Evolutionary conservation across 2,888 invertebrate species (phyloP).

Genomic region (Latheticus oryzae): DNA sequence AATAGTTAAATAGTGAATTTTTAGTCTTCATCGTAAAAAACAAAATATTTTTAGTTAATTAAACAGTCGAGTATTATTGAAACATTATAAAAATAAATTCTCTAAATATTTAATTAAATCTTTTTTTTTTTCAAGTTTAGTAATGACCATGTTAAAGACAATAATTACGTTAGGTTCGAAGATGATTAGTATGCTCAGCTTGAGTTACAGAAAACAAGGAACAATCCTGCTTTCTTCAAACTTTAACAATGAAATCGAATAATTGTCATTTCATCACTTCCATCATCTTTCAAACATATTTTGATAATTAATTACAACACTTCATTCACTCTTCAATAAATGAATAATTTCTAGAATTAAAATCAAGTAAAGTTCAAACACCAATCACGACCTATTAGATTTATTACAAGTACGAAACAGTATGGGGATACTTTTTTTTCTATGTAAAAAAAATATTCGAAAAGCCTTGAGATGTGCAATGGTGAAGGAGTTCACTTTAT

Average conservation of each 20-base stretch:
- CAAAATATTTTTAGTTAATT: too few relatives aligned
- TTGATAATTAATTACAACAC: too few relatives aligned
- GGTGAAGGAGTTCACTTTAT: constrained; percentile 48
- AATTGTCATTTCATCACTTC: neutral
- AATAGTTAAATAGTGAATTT: too few relatives aligned
- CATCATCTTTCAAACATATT: too few relatives aligned
- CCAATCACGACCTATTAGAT: constrained; percentile 40
- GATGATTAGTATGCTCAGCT: neutral
- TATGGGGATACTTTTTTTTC: constrained; percentile 35
- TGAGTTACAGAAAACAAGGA: neutral
- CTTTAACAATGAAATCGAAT: constrained; percentile 1
- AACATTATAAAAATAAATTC: too few relatives aligned
- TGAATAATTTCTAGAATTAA: constrained; percentile 26
- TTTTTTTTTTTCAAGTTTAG: too few relatives aligned
- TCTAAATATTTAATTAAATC: too few relatives aligned
- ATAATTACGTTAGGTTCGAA: constrained; percentile 1
- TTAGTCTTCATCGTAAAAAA: too few relatives aligned
- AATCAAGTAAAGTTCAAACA: constrained; percentile 32
- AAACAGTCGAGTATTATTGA: too few relatives aligned
- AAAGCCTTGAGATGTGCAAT: constrained; percentile 47
- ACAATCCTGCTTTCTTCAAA: neutral
- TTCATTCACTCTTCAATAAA: too few relatives aligned
- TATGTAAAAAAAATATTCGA: constrained; percentile 19
- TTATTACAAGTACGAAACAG: constrained; percentile 15
- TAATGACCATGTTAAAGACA: constrained; percentile 5